Conservation (phyloP, 2,888 invertebrate genomes). For the Noctuana brunneofusca region DNA sequence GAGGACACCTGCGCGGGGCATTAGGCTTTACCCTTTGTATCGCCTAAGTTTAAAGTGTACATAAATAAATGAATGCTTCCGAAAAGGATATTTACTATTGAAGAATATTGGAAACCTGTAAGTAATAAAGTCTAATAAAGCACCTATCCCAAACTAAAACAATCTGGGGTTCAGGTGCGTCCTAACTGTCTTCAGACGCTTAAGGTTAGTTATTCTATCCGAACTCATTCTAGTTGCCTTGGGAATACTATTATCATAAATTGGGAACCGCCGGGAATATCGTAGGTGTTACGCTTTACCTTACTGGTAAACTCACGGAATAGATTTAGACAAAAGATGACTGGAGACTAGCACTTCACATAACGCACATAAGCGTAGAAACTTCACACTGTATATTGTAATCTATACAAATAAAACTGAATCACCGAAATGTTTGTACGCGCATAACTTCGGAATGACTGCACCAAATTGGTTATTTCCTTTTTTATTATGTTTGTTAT, state of each 20-base stretch:
- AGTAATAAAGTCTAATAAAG: slow-evolving; percentile 8
- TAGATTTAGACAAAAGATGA: background rate
- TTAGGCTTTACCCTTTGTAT: too few relatives aligned
- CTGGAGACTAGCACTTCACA: background rate
- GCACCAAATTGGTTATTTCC: too few relatives aligned
- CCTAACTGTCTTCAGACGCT: slow-evolving; percentile 18
- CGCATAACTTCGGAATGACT: too few relatives aligned
- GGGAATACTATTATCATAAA: slow-evolving; percentile 27
- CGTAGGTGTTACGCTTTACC: slow-evolving; percentile 12
- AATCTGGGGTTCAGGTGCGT: slow-evolving; percentile 17
- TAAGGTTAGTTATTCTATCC: slow-evolving; percentile 23
- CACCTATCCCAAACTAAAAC: slow-evolving; percentile 14
- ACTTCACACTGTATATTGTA: too few relatives aligned
- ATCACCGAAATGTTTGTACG: too few relatives aligned
- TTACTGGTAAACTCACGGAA: background rate
- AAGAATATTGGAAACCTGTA: background rate
- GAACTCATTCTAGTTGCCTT: slow-evolving; percentile 15
- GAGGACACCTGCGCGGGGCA: too few relatives aligned
- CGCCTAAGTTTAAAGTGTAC: too few relatives aligned
- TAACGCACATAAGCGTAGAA: background rate
- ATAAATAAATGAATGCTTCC: too few relatives aligned
- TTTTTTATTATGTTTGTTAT: too few relatives aligned
- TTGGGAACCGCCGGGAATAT: slow-evolving; percentile 11
- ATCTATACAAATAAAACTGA: too few relatives aligned
- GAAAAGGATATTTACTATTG: background rate